Evolutionary conservation across 2,888 invertebrate species (phyloP).

Genomic region (Tenthredo amoena): DNA sequence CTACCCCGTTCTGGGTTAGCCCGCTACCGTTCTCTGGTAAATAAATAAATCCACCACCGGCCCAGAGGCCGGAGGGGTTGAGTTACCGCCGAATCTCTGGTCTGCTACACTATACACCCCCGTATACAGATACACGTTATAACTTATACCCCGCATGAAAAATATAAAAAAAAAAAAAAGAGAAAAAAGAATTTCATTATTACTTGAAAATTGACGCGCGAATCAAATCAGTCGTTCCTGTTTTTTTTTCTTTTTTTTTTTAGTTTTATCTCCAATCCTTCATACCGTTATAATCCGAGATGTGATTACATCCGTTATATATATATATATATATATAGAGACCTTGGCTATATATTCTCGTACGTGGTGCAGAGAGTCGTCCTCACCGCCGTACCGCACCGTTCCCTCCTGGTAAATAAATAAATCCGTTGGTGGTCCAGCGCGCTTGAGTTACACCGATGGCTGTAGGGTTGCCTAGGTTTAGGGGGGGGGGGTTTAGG

Average conservation of each 20-base stretch:
- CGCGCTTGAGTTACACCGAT: conserved; percentile 16
- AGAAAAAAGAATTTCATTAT: background rate
- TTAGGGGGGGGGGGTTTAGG: background rate
- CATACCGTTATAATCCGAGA: background rate
- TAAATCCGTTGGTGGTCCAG: conserved; percentile 33
- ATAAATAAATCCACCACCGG: conserved; percentile 31
- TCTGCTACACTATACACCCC: background rate
- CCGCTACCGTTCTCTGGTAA: background rate
- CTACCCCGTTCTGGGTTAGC: background rate
- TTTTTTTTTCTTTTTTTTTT: background rate
- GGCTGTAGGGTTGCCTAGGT: conserved; percentile 17
- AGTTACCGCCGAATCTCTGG: background rate
- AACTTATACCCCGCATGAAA: background rate
- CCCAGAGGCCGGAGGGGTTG: background rate
- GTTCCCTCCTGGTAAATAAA: conserved; percentile 2
- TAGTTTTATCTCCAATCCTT: background rate
- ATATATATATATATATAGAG: no score
- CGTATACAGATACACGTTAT: background rate
- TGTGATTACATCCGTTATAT: background rate
- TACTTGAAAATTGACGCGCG: background rate
- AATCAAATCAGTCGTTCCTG: background rate
- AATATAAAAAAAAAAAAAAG: no score
- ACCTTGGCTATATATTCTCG: background rate
- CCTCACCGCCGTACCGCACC: background rate
- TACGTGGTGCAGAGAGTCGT: background rate